These are phyloP conservation scores for Caenorhabditis wallacei DNA, from an alignment of 2,888 invertebrate genomes.

Conservation along the genomic window DNA sequence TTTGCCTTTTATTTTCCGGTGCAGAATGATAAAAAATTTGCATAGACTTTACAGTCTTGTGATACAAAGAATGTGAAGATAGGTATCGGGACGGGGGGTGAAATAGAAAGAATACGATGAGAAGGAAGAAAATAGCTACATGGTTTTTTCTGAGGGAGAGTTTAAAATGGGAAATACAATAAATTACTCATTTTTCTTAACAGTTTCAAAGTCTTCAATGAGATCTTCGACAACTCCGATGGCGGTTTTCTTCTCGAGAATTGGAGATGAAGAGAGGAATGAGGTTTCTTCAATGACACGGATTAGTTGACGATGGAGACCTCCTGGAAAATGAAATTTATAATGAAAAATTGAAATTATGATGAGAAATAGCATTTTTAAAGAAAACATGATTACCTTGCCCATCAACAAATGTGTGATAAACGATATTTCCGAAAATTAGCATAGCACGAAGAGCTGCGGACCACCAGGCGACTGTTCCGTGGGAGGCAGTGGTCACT, in stretches of 20 bases:
- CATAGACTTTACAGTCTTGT: background rate
- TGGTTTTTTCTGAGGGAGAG: too few relatives aligned
- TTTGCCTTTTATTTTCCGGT: background rate
- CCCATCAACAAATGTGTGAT: constrained; percentile 67
- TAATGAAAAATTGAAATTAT: too few relatives aligned
- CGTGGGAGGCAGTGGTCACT: constrained; percentile 49
- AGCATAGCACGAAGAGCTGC: constrained; percentile 8
- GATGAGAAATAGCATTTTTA: too few relatives aligned
- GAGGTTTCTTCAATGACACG: constrained; percentile 60
- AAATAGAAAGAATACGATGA: background rate
- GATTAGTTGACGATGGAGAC: constrained; percentile 60
- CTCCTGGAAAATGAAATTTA: constrained; percentile 39
- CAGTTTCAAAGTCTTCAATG: constrained; percentile 7
- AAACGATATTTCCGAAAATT: constrained; percentile 64
- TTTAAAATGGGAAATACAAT: too few relatives aligned
- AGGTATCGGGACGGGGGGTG: background rate
- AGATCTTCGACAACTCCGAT: constrained; percentile 39
- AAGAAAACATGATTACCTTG: constrained; percentile 67
- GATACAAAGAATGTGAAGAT: background rate
- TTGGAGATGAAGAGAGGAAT: constrained; percentile 38
- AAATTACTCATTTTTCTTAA: constrained; percentile 21
- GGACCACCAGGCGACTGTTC: constrained; percentile 20
- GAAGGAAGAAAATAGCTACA: background rate
- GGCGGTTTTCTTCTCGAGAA: constrained; percentile 43
- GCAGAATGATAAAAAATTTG: background rate